Evolutionary conservation across 2,113 vertebrate genomes (phyloP).

Genomic region (Barnardius zonarius): DNA sequence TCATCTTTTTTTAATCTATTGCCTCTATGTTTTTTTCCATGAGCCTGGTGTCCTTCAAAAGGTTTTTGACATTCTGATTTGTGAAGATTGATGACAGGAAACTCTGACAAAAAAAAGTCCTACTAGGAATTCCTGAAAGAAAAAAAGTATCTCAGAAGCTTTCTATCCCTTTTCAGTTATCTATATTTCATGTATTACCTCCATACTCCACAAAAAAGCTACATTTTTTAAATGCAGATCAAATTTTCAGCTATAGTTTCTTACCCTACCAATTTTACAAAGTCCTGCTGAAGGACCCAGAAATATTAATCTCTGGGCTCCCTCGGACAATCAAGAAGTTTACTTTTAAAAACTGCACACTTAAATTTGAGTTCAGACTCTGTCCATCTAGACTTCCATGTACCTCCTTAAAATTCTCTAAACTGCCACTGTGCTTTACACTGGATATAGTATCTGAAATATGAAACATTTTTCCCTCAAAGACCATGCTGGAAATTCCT

Average conservation of each 20-base stretch:
- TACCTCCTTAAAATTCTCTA: not conserved
- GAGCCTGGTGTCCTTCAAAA: not conserved
- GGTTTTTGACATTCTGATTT: not conserved
- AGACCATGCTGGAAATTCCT: not conserved
- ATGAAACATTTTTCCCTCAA: not conserved
- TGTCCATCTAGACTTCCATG: not conserved
- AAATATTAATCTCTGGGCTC: not conserved
- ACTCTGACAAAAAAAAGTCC: not conserved
- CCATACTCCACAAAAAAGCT: not conserved
- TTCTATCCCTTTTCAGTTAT: not conserved
- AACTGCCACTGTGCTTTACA: not conserved
- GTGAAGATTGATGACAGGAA: not conserved
- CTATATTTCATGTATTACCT: not conserved
- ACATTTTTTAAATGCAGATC: not conserved
- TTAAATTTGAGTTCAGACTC: not conserved
- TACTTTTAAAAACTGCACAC: not conserved
- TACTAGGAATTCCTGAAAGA: not conserved
- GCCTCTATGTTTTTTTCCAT: rapidly evolving
- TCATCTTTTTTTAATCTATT: not conserved
- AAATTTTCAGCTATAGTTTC: not conserved
- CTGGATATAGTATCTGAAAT: not conserved
- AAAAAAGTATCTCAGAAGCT: not conserved
- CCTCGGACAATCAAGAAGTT: not conserved
- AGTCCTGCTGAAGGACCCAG: not conserved
- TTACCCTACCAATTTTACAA: not conserved